Evolutionary conservation across 2,113 vertebrate species (phyloP), one percentile per base, ranked within the genome.

Genomic region (Petrocephalus zakoni): DNA sequence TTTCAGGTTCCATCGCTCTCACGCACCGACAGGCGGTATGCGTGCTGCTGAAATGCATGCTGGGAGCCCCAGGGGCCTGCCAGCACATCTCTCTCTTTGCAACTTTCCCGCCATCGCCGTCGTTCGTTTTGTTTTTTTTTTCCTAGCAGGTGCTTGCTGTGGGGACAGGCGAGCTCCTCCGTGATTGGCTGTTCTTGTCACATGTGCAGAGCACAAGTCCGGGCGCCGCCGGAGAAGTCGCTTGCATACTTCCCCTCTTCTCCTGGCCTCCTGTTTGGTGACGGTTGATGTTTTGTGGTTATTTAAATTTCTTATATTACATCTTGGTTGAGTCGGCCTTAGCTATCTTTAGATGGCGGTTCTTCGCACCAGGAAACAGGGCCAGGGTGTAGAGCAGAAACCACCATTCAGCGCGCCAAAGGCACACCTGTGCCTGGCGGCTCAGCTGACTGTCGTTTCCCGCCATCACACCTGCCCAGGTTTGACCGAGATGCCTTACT

Each of bases 211-310:
- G 72, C 72, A 21, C 29, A 29, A 78, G 72, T 37, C 13, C 8
- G 72, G 34, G 81, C 42, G 22, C 78, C 5, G 29, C 13, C 46
- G 21, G n/a, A 34, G 11, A 29, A 29, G 15, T 25, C 22, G n/a
- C 49, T 47, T n/a, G 5, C 46, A 75, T 72, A 52, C 61, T 68
- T 64, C 21, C 81, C 81, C 25, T 85, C 51, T 85, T 15, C 86
- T 61, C 75, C 19, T 5, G 52, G 87, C 72, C 53, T 88, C 42
- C 88, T 84, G 88, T 84, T 78, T 47, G 78, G 75, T 25, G 88
- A 52, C 88, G 29, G 75, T 84, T 88, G n/a, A 58, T 84, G 78
- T 49, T 84, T 34, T 88, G 87, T 88, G 78, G 88, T 84, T 84
- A 29, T 49, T 25, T 17, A 58, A 17, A 61, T 49, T 82, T n/a